Conservation (phyloP, 2,113 vertebrate genomes). For the Alaudala cheleensis region DNA sequence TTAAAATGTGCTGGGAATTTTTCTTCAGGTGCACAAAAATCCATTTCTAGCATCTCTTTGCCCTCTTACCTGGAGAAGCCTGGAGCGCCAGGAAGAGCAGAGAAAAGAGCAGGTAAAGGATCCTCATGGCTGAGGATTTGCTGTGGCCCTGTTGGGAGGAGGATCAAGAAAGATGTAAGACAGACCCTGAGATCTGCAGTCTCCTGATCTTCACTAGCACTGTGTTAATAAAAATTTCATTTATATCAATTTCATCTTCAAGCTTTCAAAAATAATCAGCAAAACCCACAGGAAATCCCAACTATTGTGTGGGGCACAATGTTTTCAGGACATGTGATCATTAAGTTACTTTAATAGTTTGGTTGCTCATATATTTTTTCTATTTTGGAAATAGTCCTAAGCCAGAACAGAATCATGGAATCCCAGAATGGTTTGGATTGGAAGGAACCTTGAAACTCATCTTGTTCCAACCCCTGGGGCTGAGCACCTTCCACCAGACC, state of each 20-base stretch:
- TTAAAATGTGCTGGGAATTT: background rate
- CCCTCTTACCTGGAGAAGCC: constrained; percentile 41
- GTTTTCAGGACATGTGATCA: background rate
- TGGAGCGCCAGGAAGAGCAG: constrained; percentile 16
- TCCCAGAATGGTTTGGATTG: background rate
- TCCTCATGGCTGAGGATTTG: background rate
- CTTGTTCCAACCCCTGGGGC: accelerated
- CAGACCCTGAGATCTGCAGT: background rate
- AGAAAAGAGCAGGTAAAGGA: constrained; percentile 51
- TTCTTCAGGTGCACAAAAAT: background rate
- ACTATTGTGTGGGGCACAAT: background rate
- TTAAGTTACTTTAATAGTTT: background rate
- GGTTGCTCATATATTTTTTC: background rate
- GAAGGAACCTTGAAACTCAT: background rate
- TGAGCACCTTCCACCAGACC: background rate
- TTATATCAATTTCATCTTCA: background rate
- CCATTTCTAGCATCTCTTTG: background rate
- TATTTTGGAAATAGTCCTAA: background rate
- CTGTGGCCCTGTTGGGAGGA: background rate
- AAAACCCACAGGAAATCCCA: background rate
- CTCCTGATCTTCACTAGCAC: background rate
- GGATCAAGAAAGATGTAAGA: background rate
- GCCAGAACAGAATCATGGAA: background rate
- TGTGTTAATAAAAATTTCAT: background rate
- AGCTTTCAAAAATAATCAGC: background rate